phyloP scores from a whole-genome alignment of 2,113 vertebrate species.

The Piaya cayana region DNA sequence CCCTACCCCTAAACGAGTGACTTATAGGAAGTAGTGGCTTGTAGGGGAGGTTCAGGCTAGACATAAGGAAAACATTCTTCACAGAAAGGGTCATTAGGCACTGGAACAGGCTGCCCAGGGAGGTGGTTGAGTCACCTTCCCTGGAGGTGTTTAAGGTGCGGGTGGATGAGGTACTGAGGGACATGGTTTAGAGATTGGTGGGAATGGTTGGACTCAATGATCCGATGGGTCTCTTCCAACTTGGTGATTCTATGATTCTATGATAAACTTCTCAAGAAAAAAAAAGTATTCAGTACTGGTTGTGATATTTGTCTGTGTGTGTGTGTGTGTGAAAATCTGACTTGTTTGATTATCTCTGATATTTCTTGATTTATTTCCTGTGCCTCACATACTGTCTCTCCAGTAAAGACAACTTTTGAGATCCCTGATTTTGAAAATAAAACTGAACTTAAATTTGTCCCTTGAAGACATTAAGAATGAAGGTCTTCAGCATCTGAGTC shows the following conservation, averaged over 20 bases:
- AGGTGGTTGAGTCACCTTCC: too few relatives aligned
- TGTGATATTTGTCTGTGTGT: background rate
- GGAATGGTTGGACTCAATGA: too few relatives aligned
- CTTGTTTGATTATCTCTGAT: fast-evolving
- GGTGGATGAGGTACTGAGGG: too few relatives aligned
- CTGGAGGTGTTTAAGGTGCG: too few relatives aligned
- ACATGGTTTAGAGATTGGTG: too few relatives aligned
- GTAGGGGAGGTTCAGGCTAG: too few relatives aligned
- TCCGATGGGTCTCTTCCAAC: too few relatives aligned
- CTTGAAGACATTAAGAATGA: background rate
- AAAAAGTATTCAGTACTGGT: fast-evolving
- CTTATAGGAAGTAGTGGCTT: too few relatives aligned
- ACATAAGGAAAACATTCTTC: too few relatives aligned
- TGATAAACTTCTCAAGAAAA: background rate
- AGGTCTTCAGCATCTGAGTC: background rate
- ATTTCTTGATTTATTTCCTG: background rate
- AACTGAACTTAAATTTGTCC: background rate
- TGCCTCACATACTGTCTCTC: background rate
- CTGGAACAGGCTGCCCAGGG: too few relatives aligned
- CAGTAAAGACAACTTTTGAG: background rate
- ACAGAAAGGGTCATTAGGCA: too few relatives aligned
- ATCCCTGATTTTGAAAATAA: background rate
- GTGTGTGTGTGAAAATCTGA: background rate
- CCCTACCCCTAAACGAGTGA: background rate
- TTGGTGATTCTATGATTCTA: too few relatives aligned